Evolutionary conservation across 2,888 invertebrate genomes (phyloP).

Genomic region (Sussaba pulchella): DNA sequence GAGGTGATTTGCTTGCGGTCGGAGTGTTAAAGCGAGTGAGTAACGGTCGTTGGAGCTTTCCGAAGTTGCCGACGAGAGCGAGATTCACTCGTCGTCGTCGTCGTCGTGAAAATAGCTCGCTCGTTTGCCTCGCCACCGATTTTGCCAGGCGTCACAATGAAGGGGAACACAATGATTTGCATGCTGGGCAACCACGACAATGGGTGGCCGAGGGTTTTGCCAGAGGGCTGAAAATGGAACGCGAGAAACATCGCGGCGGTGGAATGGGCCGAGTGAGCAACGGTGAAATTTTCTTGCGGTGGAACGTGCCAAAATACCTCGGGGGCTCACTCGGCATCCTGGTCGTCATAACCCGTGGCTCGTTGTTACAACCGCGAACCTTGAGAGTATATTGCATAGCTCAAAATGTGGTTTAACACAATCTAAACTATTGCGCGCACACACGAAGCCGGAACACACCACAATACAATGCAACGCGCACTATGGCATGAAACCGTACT

Average conservation of each 20-base stretch:
- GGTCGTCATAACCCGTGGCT: constrained; percentile 1
- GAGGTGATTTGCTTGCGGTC: background rate
- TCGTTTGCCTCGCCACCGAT: constrained; percentile 36
- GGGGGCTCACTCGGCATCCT: constrained; percentile 29
- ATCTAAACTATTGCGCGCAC: constrained; percentile 23
- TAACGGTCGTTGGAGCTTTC: constrained; percentile 13
- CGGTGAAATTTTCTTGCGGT: constrained; percentile 57
- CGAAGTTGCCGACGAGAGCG: constrained; percentile 31
- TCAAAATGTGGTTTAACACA: constrained; percentile 47
- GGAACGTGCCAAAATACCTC: constrained; percentile 60
- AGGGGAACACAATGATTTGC: constrained; percentile 21
- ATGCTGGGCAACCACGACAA: constrained; percentile 5
- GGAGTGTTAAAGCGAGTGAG: background rate
- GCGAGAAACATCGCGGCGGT: constrained; percentile 35
- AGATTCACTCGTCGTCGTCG: constrained; percentile 33
- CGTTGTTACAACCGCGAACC: constrained; percentile 16
- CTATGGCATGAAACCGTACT: background rate
- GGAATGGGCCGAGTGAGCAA: constrained; percentile 24
- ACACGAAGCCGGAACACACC: constrained; percentile 15
- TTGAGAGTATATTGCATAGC: constrained; percentile 24
- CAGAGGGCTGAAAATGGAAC: constrained; percentile 36
- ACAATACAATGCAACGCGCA: constrained; percentile 20
- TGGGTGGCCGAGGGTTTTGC: constrained; percentile 45
- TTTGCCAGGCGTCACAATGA: constrained; percentile 51
- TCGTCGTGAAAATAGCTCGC: constrained; percentile 28